Evolutionary conservation across 2,888 invertebrate genomes (phyloP).

Genomic region (Rhingia rostrata): DNA sequence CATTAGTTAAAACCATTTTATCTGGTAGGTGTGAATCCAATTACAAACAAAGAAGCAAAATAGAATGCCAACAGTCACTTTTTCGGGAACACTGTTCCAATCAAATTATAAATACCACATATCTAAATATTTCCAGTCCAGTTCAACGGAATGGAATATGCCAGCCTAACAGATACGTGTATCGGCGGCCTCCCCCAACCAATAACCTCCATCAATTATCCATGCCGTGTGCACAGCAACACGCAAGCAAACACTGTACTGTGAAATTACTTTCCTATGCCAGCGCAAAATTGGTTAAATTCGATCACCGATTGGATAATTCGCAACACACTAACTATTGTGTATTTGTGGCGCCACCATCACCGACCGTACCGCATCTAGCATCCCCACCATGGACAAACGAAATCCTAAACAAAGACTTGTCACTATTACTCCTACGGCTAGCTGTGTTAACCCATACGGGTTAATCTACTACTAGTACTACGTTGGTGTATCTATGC

Average conservation of each 20-base stretch:
- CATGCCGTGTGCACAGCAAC: constrained; percentile 48
- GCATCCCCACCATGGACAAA: constrained; percentile 17
- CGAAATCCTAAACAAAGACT: constrained; percentile 39
- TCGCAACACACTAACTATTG: constrained; percentile 35
- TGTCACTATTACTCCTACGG: constrained; percentile 18
- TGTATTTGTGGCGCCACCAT: constrained; percentile 16
- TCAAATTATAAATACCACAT: constrained; percentile 44
- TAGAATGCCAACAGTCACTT: too few relatives aligned
- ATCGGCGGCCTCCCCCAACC: constrained; percentile 3
- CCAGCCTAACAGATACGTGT: constrained; percentile 2
- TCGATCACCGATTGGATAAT: constrained; percentile 61
- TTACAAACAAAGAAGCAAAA: too few relatives aligned
- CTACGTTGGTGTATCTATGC: neutral
- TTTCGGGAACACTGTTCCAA: constrained; percentile 4
- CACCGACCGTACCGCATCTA: constrained; percentile 33
- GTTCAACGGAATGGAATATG: constrained; percentile 2
- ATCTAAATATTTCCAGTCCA: constrained; percentile 25
- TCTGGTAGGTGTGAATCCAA: too few relatives aligned
- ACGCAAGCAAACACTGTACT: constrained; percentile 31
- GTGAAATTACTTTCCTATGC: constrained; percentile 40
- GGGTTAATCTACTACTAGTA: constrained; percentile 54
- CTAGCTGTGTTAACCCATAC: constrained; percentile 53
- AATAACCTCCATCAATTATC: constrained; percentile 50
- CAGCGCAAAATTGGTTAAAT: constrained; percentile 57
- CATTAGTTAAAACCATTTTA: too few relatives aligned